Conservation (phyloP, 2,888 invertebrate genomes). For the Pycnomerus fuliginosus region DNA sequence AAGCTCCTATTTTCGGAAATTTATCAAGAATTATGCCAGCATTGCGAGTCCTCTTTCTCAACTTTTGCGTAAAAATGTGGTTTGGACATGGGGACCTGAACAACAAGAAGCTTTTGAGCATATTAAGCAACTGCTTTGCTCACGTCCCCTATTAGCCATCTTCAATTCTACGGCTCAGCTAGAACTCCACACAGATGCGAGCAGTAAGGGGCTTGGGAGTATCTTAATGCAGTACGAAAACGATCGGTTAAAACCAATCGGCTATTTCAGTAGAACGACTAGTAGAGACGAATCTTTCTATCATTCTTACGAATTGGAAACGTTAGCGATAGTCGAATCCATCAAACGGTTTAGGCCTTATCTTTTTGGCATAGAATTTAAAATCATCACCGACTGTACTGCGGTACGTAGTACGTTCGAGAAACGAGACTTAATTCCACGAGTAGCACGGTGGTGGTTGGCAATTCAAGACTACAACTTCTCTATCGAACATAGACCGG, state of each 20-base stretch:
- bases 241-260: slow-evolving; percentile 6
- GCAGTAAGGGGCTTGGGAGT: slow-evolving; percentile 30
- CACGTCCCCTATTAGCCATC: slow-evolving; percentile 31
- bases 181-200: slow-evolving; percentile 36
- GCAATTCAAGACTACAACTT: background rate
- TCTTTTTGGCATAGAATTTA: slow-evolving; percentile 31
- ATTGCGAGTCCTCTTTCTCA: slow-evolving; percentile 23
- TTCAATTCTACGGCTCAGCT: slow-evolving; percentile 27
- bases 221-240: slow-evolving; percentile 31
- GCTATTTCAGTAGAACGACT: slow-evolving; percentile 4
- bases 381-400: slow-evolving; percentile 40
- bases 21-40: slow-evolving; percentile 21
- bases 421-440: slow-evolving; percentile 36
- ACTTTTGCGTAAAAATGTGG: background rate
- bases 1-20: slow-evolving; percentile 27
- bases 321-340: slow-evolving; percentile 38
- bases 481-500: background rate
- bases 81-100: background rate
- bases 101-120: background rate
- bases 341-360: slow-evolving; percentile 34
- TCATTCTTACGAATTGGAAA: slow-evolving; percentile 37
- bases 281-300: slow-evolving; percentile 20
- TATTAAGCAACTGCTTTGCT: background rate
- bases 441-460: slow-evolving; percentile 39
- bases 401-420: slow-evolving; percentile 33